phyloP scores from a whole-genome alignment of 2,888 invertebrate genomes.

The Agrotis segetum region DNA sequence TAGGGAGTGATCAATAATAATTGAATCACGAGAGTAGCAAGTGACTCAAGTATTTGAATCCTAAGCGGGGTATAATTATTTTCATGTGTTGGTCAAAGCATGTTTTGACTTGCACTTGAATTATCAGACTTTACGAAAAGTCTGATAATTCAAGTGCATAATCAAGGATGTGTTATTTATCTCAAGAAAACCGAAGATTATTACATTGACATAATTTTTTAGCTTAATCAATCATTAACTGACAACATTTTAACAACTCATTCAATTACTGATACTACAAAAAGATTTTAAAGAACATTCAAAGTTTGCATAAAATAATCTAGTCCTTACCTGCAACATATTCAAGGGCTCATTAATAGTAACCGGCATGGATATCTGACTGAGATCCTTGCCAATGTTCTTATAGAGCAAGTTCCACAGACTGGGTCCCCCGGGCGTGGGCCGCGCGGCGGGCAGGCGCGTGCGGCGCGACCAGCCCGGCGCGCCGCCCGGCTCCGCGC shows the following conservation, averaged over 20 bases:
- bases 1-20: too few relatives aligned
- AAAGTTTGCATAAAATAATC: neutral
- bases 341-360: constrained; percentile 96
- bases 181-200: too few relatives aligned
- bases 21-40: too few relatives aligned
- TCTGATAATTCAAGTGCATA: neutral
- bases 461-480: constrained; percentile 90
- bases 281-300: too few relatives aligned
- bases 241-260: neutral
- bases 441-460: constrained; percentile 93
- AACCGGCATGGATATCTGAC: constrained; percentile 96
- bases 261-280: too few relatives aligned
- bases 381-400: constrained; percentile 96
- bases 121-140: too few relatives aligned
- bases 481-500: constrained; percentile 38
- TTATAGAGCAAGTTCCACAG: constrained; percentile 95
- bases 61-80: too few relatives aligned
- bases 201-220: too few relatives aligned
- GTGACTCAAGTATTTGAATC: too few relatives aligned
- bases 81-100: too few relatives aligned
- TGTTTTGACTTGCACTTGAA: too few relatives aligned
- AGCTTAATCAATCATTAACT: neutral
- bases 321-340: constrained; percentile 92
- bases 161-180: neutral
- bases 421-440: constrained; percentile 94